phyloP scores from a whole-genome alignment of 2,113 vertebrate genomes.

The Procavia capensis region DNA sequence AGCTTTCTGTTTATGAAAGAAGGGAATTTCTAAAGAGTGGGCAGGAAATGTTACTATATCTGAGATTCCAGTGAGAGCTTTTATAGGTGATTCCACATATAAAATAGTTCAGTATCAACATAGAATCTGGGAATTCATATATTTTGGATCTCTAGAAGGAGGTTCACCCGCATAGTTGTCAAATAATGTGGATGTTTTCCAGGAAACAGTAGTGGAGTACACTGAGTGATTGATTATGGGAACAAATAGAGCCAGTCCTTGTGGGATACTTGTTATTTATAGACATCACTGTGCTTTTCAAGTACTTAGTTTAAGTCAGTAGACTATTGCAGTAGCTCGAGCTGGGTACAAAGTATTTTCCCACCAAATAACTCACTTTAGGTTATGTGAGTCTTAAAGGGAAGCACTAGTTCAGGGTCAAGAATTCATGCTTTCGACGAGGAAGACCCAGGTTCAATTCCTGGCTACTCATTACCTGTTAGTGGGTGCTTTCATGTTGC shows the following conservation, averaged over 20 bases:
- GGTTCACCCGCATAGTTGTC: constrained; percentile 31
- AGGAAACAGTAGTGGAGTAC: background rate
- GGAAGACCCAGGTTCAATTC: background rate
- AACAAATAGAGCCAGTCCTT: constrained; percentile 13
- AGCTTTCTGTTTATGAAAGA: constrained; percentile 26
- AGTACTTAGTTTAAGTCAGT: background rate
- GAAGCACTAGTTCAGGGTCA: no score
- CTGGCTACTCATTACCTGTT: no score
- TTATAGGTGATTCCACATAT: background rate
- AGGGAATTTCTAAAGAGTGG: constrained; percentile 3
- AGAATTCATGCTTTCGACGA: no score
- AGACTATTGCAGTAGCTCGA: background rate
- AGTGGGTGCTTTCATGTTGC: background rate
- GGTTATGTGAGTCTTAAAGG: background rate
- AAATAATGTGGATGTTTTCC: background rate
- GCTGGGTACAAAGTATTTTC: background rate
- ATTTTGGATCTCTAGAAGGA: constrained; percentile 25
- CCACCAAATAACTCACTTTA: background rate
- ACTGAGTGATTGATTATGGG: background rate
- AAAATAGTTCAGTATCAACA: background rate
- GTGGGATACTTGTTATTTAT: background rate
- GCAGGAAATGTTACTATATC: constrained; percentile 30
- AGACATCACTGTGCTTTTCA: constrained; percentile 27
- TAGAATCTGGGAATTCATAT: background rate
- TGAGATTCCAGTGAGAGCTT: background rate